Conservation (phyloP, 2,888 invertebrate species). For the Marasmarcha lunaedactyla region DNA sequence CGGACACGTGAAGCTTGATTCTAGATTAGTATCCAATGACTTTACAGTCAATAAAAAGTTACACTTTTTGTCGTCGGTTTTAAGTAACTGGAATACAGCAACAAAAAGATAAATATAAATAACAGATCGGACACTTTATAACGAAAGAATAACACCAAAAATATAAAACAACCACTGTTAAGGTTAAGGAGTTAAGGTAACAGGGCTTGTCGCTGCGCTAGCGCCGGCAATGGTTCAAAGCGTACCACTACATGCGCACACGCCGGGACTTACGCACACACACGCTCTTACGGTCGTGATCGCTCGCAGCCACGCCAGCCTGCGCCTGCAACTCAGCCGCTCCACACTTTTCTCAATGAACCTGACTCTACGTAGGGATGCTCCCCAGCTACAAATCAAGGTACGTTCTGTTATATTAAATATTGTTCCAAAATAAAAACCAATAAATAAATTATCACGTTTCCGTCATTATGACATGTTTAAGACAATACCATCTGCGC, state of each 20-base stretch:
- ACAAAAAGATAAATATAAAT: too few species aligned
- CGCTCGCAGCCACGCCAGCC: conserved; percentile 25
- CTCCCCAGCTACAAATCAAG: neutral
- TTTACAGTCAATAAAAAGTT: conserved; percentile 12
- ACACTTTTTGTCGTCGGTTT: conserved; percentile 8
- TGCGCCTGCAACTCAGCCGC: conserved; percentile 29
- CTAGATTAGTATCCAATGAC: too few species aligned
- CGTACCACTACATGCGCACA: conserved; percentile 29
- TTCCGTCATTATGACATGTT: too few species aligned
- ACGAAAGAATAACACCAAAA: conserved; percentile 27
- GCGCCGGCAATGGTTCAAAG: conserved; percentile 32
- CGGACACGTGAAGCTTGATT: conserved; percentile 10
- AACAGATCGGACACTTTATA: too few species aligned
- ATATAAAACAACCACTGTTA: conserved; percentile 43
- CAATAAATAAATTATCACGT: too few species aligned
- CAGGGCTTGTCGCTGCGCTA: conserved; percentile 34
- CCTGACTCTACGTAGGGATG: conserved; percentile 28
- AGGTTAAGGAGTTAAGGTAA: conserved; percentile 42
- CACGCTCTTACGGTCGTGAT: conserved; percentile 24
- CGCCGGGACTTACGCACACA: conserved; percentile 22
- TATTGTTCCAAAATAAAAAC: too few species aligned
- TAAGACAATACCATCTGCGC: too few species aligned
- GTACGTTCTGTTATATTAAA: too few species aligned
- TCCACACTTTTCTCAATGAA: conserved; percentile 57
- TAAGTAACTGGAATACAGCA: too few species aligned